Conservation (phyloP, 2,797 vertebrate species). For the Falco concolor region DNA sequence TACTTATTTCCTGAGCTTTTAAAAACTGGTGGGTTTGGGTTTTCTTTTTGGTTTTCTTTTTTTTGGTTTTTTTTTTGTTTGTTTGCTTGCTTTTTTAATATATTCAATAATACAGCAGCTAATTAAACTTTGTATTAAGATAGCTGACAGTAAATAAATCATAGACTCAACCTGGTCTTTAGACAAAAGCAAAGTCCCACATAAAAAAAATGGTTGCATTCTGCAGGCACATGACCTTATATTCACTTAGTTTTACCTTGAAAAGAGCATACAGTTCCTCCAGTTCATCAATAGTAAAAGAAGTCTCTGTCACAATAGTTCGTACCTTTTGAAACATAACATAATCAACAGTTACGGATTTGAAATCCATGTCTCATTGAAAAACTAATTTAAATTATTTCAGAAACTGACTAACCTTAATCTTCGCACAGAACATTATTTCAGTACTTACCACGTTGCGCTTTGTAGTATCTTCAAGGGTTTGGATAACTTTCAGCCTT, state of each 20-base stretch:
- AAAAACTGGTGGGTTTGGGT: not conserved
- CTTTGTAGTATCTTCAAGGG: conserved; percentile 95
- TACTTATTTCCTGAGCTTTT: not conserved
- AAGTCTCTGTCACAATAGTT: conserved; percentile 93
- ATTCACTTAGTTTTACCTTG: conserved; percentile 81
- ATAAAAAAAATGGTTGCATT: not conserved
- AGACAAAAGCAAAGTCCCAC: not conserved
- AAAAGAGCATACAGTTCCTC: conserved; percentile 95
- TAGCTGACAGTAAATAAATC: not conserved
- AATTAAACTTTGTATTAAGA: not conserved
- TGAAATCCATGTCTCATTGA: not conserved
- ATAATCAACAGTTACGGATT: not conserved
- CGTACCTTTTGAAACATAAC: conserved; percentile 81
- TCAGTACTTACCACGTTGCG: conserved; percentile 88
- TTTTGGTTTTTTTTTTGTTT: no score
- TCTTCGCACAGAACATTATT: not conserved
- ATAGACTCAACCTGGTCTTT: not conserved
- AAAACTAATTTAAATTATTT: not conserved
- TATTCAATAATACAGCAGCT: not conserved
- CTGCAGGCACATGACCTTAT: not conserved
- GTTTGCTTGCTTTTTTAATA: accelerated
- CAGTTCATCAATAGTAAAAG: conserved; percentile 90
- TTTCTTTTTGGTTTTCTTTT: no score
- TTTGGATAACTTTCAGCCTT: conserved; percentile 95
- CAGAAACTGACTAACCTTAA: not conserved